A percentile compares a stretch with the other conserved stretches of the same genome.
Evolutionary conservation across 2,888 invertebrate genomes (phyloP).

Genomic region (Drosophila aldrichi): DNA sequence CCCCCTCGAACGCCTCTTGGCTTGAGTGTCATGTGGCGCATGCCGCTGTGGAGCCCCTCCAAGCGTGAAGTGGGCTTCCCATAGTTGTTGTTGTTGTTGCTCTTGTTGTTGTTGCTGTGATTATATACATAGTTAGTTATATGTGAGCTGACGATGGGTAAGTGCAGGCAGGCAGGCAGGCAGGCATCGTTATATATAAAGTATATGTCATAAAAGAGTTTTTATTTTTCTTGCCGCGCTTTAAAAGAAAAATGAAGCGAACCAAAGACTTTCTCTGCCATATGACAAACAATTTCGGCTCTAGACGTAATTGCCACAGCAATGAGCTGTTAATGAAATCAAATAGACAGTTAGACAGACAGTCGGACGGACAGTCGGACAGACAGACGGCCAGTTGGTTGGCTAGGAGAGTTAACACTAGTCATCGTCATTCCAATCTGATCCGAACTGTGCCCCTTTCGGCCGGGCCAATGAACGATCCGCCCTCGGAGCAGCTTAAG

Average conservation of each 20-base stretch:
- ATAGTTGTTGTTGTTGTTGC: slow-evolving; percentile 49
- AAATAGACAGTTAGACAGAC: slow-evolving; percentile 40
- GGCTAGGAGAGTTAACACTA: slow-evolving; percentile 39
- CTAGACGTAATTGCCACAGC: slow-evolving; percentile 74
- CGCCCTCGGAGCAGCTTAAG: slow-evolving; percentile 64
- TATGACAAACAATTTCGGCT: slow-evolving; percentile 76
- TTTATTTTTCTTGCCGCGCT: slow-evolving; percentile 47
- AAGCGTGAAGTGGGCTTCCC: slow-evolving; percentile 74
- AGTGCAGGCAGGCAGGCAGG: slow-evolving; percentile 8
- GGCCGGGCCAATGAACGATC: slow-evolving; percentile 75
- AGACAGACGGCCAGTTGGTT: slow-evolving; percentile 4
- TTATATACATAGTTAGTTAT: slow-evolving; percentile 52
- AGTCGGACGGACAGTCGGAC: slow-evolving; percentile 10
- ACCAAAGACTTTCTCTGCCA: slow-evolving; percentile 72
- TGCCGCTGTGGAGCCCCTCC: slow-evolving; percentile 54
- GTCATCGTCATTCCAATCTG: slow-evolving; percentile 60
- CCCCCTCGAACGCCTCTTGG: background rate
- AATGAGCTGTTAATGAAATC: slow-evolving; percentile 76
- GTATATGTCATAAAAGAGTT: slow-evolving; percentile 61
- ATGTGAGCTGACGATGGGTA: slow-evolving; percentile 38
- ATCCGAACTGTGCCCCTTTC: slow-evolving; percentile 27
- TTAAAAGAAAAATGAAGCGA: slow-evolving; percentile 64
- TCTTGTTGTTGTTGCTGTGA: slow-evolving; percentile 34
- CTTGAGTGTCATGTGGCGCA: slow-evolving; percentile 77
- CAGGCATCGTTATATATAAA: slow-evolving; percentile 35